phyloP scores from a whole-genome alignment of 2,888 invertebrate species.

The Epinotia demarniana region DNA sequence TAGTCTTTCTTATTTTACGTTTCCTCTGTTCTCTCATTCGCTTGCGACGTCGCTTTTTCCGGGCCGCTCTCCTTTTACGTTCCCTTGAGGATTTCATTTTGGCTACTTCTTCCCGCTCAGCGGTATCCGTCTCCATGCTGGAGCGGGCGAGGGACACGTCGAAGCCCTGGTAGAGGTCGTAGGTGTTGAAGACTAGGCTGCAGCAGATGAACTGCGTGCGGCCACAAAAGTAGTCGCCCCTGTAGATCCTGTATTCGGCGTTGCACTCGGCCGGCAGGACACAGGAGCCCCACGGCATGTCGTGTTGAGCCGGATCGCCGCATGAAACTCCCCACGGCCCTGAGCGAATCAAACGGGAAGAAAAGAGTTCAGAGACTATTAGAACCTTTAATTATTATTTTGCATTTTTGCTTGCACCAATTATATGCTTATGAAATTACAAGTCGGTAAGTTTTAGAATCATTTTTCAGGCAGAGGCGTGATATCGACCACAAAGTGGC shows the following conservation, averaged over 20 bases:
- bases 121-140: constrained; percentile 62
- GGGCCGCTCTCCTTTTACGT: constrained; percentile 46
- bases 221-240: constrained; percentile 74
- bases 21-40: constrained; percentile 60
- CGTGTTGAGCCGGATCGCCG: constrained; percentile 76
- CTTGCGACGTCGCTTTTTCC: constrained; percentile 54
- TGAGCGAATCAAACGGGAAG: constrained; percentile 54
- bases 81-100: constrained; percentile 51
- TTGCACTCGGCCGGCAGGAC: constrained; percentile 71
- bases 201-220: constrained; percentile 72
- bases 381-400: too few relatives aligned
- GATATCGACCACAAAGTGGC: too few relatives aligned
- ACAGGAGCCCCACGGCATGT: constrained; percentile 76
- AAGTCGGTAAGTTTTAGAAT: too few relatives aligned
- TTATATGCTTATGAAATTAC: too few relatives aligned
- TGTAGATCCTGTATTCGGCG: constrained; percentile 69
- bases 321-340: constrained; percentile 78
- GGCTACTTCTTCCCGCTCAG: constrained; percentile 54
- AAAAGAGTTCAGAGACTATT: not conserved
- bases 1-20: constrained; percentile 64
- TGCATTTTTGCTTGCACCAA: not conserved
- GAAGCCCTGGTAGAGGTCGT: constrained; percentile 73
- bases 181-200: constrained; percentile 63
- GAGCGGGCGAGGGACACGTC: constrained; percentile 70
- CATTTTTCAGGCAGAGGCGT: too few relatives aligned